A percentile compares a stretch with the other conserved stretches of the same genome.
These are phyloP conservation scores for Ormyrus labotus DNA, from an alignment of 2,888 invertebrate species.

Conservation along the genomic window DNA sequence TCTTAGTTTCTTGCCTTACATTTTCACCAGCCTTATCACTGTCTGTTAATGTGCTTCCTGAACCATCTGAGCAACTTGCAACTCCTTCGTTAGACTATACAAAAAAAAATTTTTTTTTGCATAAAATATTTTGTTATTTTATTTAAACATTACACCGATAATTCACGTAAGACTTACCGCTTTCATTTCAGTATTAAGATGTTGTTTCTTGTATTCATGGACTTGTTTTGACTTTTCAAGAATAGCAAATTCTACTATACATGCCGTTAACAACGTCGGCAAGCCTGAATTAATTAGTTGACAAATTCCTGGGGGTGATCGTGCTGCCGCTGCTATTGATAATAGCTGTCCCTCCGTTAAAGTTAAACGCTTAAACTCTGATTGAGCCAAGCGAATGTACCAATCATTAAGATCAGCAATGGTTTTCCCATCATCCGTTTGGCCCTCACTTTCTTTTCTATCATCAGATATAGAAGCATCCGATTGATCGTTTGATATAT, in stretches of 20 bases:
- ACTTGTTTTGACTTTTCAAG: conserved; percentile 45
- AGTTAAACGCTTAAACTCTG: conserved; percentile 78
- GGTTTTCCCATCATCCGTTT: conserved; percentile 84
- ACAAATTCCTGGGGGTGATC: conserved; percentile 86
- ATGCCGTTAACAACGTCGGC: conserved; percentile 80
- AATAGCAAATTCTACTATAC: conserved; percentile 74
- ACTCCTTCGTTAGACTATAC: conserved; percentile 24
- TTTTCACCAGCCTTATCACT: conserved; percentile 75
- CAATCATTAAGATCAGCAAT: conserved; percentile 77
- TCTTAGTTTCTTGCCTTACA: conserved; percentile 37
- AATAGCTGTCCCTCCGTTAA: conserved; percentile 83
- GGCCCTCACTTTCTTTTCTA: conserved; percentile 78
- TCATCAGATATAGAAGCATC: conserved; percentile 80
- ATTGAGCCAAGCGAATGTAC: conserved; percentile 79
- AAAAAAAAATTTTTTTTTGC: conserved; percentile 2
- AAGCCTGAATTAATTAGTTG: conserved; percentile 87
- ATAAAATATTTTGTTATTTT: not conserved
- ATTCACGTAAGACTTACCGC: conserved; percentile 14
- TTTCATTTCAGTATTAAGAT: conserved; percentile 24
- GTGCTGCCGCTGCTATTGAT: conserved; percentile 87
- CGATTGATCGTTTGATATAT: conserved; percentile 76
- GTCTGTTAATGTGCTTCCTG: conserved; percentile 72
- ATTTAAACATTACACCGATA: not conserved
- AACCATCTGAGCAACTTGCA: not conserved
- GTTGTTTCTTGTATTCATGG: conserved; percentile 6